Evolutionary conservation across 2,113 vertebrate genomes (phyloP), one percentile per base, ranked within the genome.

Genomic region (Tupaia tana): DNA sequence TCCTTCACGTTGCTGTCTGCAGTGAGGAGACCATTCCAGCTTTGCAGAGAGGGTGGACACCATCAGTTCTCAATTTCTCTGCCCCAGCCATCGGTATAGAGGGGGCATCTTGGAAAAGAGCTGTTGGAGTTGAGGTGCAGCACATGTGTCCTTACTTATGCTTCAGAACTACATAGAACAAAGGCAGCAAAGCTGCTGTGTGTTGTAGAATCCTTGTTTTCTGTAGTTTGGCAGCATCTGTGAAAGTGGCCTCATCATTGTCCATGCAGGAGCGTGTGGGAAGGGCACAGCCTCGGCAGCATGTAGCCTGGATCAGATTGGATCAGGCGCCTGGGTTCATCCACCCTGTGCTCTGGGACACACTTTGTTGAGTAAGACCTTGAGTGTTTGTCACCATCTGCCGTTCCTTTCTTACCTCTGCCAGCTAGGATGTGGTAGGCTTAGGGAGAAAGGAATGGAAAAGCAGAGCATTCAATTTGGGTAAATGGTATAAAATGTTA

Each of bases 151-250:
- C 12, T 82, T 29, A 9, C 12, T 69, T 83, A 34, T 22, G 86
- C 64, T 29, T 25, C n/a, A 0, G 34, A 34, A 84, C 59, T 61
- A 25, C 2, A 1, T 2, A 0, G 0, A 14, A 18, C 5, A 0
- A 0, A 89, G 27, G 29, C 66, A 18, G 54, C 12, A 9, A 25
- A 83, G 20, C 6, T 52, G 0, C 31, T 15, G 27, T 84, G 59
- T 66, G 0, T 79, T 34, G 7, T 3, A n/a, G 7, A 52, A 16
- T 10, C 71, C 27, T 59, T 2, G 0, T 69, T 90, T 93, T 66
- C 82, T 74, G 1, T 25, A 43, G 15, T 15, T 0, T 0, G 29
- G 52, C 25, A 78, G 29, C 11, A 0, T 88, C 29, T 66, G n/a
- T 81, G 61, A 74, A 87, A 58, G 95, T 91, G 74, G 92, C 89